Conservation (phyloP, 2,888 invertebrate genomes). For the Eugnorisma glareosa region DNA sequence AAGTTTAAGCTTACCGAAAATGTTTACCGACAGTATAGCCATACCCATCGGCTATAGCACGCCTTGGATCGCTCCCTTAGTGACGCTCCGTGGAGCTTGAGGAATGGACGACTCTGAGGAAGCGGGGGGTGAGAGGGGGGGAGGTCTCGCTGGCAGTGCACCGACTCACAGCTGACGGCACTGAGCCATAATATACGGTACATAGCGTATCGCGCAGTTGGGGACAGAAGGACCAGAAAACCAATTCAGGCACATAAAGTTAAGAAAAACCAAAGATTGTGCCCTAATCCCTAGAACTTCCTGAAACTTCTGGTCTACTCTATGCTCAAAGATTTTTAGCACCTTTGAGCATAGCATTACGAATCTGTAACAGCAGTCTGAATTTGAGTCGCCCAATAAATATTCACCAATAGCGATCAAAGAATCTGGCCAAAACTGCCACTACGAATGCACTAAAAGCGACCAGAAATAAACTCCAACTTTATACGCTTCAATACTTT, state of each 20-base stretch:
- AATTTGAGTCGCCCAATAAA: not conserved
- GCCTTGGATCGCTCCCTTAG: slow-evolving; percentile 69
- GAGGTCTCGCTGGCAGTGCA: slow-evolving; percentile 68
- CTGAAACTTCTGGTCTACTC: too few species aligned
- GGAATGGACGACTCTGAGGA: slow-evolving; percentile 70
- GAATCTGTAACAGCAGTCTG: not conserved
- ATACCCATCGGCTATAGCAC: slow-evolving; percentile 57
- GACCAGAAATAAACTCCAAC: not conserved
- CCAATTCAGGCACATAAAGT: too few species aligned
- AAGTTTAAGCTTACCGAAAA: slow-evolving; percentile 65
- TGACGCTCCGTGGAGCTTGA: slow-evolving; percentile 76
- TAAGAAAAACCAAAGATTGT: too few species aligned
- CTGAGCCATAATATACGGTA: slow-evolving; percentile 69
- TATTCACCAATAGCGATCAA: not conserved
- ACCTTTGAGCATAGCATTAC: not conserved
- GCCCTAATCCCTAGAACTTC: too few species aligned
- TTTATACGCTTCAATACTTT: not conserved
- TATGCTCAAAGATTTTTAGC: too few species aligned
- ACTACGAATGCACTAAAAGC: not conserved
- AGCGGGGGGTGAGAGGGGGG: slow-evolving; percentile 47
- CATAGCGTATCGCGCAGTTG: slow-evolving; percentile 44
- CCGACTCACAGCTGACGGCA: slow-evolving; percentile 75
- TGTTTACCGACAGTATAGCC: slow-evolving; percentile 59
- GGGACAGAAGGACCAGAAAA: slow-evolving; percentile 37
- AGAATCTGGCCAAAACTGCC: not conserved